These are phyloP conservation scores for Chelmon rostratus DNA, from an alignment of 2,797 vertebrate species.

Conservation along the genomic window DNA sequence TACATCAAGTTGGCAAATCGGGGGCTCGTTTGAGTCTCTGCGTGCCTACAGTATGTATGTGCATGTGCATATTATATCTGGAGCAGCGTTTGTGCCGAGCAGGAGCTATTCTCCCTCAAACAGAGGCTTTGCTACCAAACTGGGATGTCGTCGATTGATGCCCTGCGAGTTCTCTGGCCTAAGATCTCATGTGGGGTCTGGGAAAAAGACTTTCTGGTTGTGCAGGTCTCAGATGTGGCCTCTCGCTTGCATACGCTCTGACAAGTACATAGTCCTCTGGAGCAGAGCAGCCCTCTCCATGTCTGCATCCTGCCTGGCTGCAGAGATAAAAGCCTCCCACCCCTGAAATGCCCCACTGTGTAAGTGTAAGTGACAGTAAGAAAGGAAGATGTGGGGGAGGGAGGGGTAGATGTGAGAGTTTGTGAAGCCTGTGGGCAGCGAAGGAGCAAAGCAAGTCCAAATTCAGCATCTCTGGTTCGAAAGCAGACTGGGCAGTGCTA, in stretches of 20 bases:
- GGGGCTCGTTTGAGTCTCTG: constrained; percentile 34
- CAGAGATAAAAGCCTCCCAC: constrained; percentile 77
- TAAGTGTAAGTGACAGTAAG: constrained; percentile 78
- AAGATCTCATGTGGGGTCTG: constrained; percentile 54
- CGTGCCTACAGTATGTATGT: constrained; percentile 11
- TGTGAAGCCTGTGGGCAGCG: constrained; percentile 61
- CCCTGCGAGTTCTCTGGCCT: constrained; percentile 42
- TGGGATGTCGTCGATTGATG: constrained; percentile 37
- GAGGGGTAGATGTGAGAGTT: constrained; percentile 47
- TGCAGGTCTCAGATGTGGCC: constrained; percentile 64
- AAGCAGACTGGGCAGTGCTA: constrained; percentile 33
- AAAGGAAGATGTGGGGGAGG: constrained; percentile 46
- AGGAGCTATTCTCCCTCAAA: constrained; percentile 40
- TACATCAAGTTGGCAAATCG: constrained; percentile 56
- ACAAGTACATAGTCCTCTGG: constrained; percentile 56
- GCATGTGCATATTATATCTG: constrained; percentile 36
- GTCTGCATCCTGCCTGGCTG: constrained; percentile 68
- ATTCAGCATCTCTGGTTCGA: constrained; percentile 41
- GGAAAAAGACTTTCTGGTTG: constrained; percentile 46
- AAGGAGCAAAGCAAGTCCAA: constrained; percentile 56
- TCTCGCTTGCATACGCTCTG: constrained; percentile 61
- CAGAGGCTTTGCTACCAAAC: constrained; percentile 44
- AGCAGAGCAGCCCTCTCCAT: constrained; percentile 64
- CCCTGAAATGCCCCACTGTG: constrained; percentile 67
- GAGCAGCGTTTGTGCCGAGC: constrained; percentile 29